These are phyloP conservation scores for Anolis apletophallus DNA, from an alignment of 2,797 vertebrate species.

Conservation along the genomic window DNA sequence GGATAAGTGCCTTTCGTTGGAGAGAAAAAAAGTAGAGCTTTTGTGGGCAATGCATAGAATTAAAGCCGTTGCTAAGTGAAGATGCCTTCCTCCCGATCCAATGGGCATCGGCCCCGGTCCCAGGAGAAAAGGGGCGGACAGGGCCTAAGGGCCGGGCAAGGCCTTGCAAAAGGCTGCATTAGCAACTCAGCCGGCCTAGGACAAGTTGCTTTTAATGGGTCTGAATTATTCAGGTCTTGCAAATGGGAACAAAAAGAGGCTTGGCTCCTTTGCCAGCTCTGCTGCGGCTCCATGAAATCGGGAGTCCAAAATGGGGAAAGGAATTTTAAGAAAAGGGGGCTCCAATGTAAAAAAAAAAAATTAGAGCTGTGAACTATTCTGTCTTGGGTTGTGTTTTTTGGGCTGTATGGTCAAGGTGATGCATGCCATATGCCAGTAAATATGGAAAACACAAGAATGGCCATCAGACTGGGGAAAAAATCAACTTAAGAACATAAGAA, in stretches of 20 bases:
- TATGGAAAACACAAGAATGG: no score
- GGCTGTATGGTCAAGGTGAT: no score
- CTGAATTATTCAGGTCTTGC: background rate
- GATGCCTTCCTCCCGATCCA: background rate
- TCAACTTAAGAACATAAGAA: no score
- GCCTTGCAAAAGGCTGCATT: background rate
- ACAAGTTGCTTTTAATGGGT: background rate
- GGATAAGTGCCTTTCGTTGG: background rate
- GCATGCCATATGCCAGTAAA: no score
- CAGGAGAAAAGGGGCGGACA: background rate
- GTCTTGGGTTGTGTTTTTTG: no score
- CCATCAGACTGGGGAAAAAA: no score
- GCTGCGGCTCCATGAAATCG: accelerated
- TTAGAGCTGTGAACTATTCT: no score
- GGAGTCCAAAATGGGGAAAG: background rate
- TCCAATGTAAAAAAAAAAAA: no score
- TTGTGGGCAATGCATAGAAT: background rate
- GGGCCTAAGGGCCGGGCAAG: no score
- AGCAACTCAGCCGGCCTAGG: background rate
- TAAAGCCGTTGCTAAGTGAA: background rate
- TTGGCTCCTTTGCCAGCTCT: background rate
- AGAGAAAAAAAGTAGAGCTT: background rate
- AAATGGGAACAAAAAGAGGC: background rate
- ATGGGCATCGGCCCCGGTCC: background rate
- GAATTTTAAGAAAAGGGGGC: no score